Evolutionary conservation across 1,140 invertebrate genomes (phyloP).

Genomic region (Nasonia longicornis): DNA sequence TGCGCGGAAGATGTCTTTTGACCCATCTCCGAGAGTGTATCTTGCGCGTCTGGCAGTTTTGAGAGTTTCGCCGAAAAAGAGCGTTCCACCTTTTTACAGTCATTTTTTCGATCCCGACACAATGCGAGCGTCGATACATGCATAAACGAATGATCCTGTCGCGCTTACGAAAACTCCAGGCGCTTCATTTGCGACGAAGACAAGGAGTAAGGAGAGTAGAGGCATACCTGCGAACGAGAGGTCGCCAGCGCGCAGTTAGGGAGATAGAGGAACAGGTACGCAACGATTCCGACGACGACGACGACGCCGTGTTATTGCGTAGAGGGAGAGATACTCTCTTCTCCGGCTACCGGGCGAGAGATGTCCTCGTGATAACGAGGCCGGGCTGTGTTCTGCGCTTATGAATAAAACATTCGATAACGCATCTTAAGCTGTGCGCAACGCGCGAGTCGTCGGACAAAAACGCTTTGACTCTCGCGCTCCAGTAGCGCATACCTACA

Average conservation of each 20-base stretch:
- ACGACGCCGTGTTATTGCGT: constrained; percentile 45
- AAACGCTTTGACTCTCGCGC: constrained; percentile 37
- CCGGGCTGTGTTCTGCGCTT: constrained; percentile 66
- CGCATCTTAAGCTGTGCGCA: constrained; percentile 61
- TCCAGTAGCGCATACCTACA: constrained; percentile 31
- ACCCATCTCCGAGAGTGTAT: not conserved
- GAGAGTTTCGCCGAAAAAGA: too few species aligned
- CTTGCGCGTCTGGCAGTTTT: too few species aligned
- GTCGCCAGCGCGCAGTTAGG: not conserved
- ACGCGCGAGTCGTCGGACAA: constrained; percentile 47
- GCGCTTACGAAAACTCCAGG: constrained; percentile 33
- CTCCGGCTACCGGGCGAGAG: constrained; percentile 50
- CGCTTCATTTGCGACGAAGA: constrained; percentile 36
- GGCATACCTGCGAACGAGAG: not conserved
- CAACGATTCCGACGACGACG: not conserved
- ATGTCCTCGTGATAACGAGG: constrained; percentile 67
- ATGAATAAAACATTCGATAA: constrained; percentile 71
- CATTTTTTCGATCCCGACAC: not conserved
- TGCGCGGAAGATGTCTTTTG: constrained; percentile 24
- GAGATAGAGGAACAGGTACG: not conserved
- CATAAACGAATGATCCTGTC: constrained; percentile 41
- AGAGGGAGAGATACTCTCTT: constrained; percentile 38
- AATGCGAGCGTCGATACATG: constrained; percentile 41
- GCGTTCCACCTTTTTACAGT: not conserved
- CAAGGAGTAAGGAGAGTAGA: not conserved